phyloP scores from a whole-genome alignment of 92 coral and sea anemone genomes.

The Parazoanthus swiftii region DNA sequence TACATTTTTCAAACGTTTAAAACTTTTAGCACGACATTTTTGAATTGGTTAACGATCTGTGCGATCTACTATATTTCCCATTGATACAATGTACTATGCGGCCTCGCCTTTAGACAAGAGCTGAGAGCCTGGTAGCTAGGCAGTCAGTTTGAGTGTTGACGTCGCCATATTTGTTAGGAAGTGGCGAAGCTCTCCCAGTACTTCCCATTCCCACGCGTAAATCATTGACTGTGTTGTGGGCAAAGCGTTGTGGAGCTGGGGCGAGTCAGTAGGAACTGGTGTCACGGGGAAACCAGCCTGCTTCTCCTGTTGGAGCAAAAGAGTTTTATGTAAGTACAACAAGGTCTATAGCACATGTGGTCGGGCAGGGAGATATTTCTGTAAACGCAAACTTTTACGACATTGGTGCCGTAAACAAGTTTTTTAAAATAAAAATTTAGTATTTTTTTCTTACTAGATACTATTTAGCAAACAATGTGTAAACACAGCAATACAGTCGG shows the following conservation, averaged over 20 bases:
- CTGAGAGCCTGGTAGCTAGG: no score
- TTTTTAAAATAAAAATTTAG: no score
- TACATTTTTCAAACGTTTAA: no score
- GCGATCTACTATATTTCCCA: background rate
- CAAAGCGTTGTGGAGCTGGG: background rate
- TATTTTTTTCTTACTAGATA: no score
- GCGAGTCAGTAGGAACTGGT: background rate
- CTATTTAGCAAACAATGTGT: no score
- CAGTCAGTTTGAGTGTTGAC: background rate
- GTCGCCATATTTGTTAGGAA: constrained; percentile 3
- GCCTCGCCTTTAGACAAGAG: background rate
- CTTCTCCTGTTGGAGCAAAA: constrained; percentile 18
- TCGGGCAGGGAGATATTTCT: background rate
- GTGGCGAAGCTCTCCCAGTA: background rate
- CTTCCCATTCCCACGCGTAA: constrained; percentile 18
- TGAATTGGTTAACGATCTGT: background rate
- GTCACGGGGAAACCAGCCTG: constrained; percentile 13
- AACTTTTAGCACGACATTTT: no score
- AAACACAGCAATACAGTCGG: no score
- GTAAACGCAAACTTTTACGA: no score
- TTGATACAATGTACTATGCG: background rate
- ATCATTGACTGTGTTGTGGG: constrained; percentile 1
- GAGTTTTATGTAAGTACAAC: background rate
- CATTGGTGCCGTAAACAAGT: no score
- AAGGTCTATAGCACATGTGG: background rate